Evolutionary conservation across 2,113 vertebrate genomes (phyloP), one percentile per base, ranked within the genome.

Genomic region (Scomber colias): DNA sequence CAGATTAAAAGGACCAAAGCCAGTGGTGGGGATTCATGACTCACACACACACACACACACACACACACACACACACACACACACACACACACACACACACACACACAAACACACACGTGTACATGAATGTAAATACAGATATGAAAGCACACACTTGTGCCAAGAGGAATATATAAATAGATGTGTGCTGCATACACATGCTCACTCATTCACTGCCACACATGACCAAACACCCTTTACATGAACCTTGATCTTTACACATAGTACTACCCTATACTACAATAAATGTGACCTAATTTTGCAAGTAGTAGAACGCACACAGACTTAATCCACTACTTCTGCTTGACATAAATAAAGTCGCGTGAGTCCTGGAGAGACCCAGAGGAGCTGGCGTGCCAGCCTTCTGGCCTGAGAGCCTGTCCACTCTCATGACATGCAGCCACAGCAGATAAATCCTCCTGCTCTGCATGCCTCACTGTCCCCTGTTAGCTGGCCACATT

Each of bases 361-460:
- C 11, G 9, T 62, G 48, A 60, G 40, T 69, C 49, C 54, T 21
- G 4, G 48, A 31, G 51, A 69, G 30, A 78, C 49, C 16, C 49
- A 3, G 62, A 74, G 57, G 82, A 81, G 67, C 73, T 90, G 12
- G 72, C 79, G 79, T 92, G 88, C 74, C 5, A 13, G 44, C 73
- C 88, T 73, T 83, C 81, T 61, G 77, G 65, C 24, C 74, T 0
- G 53, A 71, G 63, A 48, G 83, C 62, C 48, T 82, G 74, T 77
- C 68, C 2, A 72, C 75, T 78, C 67, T 70, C 62, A 16, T 81
- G 35, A 83, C 44, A 40, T 62, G 66, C 57, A 67, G 49, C 12
- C 35, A 79, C 79, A 75, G 75, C 51, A 15, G 76, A 87, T 77
- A 90, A 89, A 87, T 75, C 78, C 88, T 83, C 45, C 54, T 21